phyloP scores from a whole-genome alignment of 2,888 invertebrate genomes.

The Lycia hirtaria region DNA sequence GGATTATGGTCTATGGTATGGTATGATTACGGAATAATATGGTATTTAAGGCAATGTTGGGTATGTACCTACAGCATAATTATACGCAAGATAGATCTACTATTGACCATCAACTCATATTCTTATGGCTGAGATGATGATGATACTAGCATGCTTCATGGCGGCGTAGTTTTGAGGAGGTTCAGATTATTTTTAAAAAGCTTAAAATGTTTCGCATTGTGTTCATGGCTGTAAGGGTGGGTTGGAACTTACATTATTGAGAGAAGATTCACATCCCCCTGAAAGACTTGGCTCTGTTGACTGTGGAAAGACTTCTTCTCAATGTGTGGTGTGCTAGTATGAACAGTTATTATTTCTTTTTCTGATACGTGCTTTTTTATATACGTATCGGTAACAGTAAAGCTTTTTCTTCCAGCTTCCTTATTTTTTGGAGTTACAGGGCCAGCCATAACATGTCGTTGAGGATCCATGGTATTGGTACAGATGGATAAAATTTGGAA shows the following conservation, averaged over 20 bases:
- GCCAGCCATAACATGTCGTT: constrained; percentile 63
- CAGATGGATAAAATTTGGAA: neutral
- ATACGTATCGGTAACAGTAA: constrained; percentile 54
- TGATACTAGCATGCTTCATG: too few relatives aligned
- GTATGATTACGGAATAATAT: too few relatives aligned
- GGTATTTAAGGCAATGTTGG: too few relatives aligned
- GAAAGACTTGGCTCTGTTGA: constrained; percentile 70
- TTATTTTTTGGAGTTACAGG: constrained; percentile 66
- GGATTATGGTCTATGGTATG: too few relatives aligned
- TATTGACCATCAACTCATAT: too few relatives aligned
- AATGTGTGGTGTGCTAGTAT: constrained; percentile 66
- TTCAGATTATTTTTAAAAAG: too few relatives aligned
- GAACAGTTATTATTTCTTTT: constrained; percentile 70
- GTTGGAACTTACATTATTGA: constrained; percentile 70
- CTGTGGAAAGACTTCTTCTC: constrained; percentile 60
- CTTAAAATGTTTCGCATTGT: too few relatives aligned
- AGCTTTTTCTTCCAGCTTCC: constrained; percentile 62
- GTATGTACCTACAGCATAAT: too few relatives aligned
- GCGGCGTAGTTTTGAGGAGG: too few relatives aligned
- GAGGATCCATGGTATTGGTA: constrained; percentile 61
- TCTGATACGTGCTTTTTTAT: constrained; percentile 50
- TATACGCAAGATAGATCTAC: too few relatives aligned
- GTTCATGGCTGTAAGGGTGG: too few relatives aligned
- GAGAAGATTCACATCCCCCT: constrained; percentile 73
- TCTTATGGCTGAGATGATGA: too few relatives aligned